Conservation (phyloP, 2,888 invertebrate species). For the Papilio protenor region DNA sequence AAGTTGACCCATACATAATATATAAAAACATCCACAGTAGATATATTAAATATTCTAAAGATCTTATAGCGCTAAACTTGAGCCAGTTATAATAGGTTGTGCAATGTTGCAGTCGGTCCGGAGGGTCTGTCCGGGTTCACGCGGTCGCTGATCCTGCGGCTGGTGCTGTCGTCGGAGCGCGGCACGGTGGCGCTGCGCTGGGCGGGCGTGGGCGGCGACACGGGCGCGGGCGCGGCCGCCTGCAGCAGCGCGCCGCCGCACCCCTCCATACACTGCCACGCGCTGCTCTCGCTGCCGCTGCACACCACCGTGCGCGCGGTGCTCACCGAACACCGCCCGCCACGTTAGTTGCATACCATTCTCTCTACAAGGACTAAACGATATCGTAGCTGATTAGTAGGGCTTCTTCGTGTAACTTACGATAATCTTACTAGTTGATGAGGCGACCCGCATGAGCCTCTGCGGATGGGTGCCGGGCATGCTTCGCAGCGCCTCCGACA, state of each 20-base stretch:
- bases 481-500: slow-evolving; percentile 87
- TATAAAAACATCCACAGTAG: not conserved
- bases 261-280: slow-evolving; percentile 84
- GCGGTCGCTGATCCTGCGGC: slow-evolving; percentile 92
- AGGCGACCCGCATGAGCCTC: slow-evolving; percentile 57
- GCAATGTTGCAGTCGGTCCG: slow-evolving; percentile 54
- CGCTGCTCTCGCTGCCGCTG: slow-evolving; percentile 89
- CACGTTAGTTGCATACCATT: slow-evolving; percentile 54
- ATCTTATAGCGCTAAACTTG: not conserved
- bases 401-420: not conserved
- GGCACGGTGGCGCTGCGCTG: slow-evolving; percentile 89
- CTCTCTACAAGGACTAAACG: not conserved
- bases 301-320: slow-evolving; percentile 90
- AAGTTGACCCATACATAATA: slow-evolving; percentile 44
- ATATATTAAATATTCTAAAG: not conserved
- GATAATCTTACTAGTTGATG: slow-evolving; percentile 68
- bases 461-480: slow-evolving; percentile 70
- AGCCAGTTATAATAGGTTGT: too few relatives aligned
- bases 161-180: slow-evolving; percentile 94
- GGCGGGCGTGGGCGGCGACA: slow-evolving; percentile 59
- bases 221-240: slow-evolving; percentile 84
- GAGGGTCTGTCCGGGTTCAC: slow-evolving; percentile 94
- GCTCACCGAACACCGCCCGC: slow-evolving; percentile 84
- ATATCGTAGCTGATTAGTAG: too few relatives aligned
- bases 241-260: slow-evolving; percentile 86